Evolutionary conservation across 53 echinoderm and acorn worm genomes (phyloP).

Genomic region (Antedon mediterranea): DNA sequence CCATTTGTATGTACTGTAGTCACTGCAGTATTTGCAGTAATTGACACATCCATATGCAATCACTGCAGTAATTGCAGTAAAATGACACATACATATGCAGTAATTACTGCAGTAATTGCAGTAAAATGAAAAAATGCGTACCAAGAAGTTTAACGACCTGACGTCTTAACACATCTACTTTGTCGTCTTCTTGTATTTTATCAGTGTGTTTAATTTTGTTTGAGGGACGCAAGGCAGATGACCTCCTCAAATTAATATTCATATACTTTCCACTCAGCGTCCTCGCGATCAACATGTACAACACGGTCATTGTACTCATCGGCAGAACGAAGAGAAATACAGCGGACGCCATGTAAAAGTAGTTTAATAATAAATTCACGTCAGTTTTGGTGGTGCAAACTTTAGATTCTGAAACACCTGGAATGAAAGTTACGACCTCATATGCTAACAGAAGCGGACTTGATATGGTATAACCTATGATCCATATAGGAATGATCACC

Average conservation of each 20-base stretch:
- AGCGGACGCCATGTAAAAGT: slow-evolving; percentile 40
- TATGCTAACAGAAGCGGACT: slow-evolving; percentile 57
- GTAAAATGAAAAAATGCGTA: slow-evolving; percentile 12
- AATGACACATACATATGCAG: too few species aligned
- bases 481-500: slow-evolving; percentile 69
- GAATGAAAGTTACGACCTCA: slow-evolving; percentile 18
- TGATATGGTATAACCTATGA: slow-evolving; percentile 46
- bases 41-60: too few species aligned
- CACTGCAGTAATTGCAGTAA: too few species aligned
- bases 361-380: slow-evolving; percentile 13
- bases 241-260: slow-evolving; percentile 17
- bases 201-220: slow-evolving; percentile 14
- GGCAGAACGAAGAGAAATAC: slow-evolving; percentile 70
- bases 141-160: slow-evolving; percentile 67
- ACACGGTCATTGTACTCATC: slow-evolving; percentile 65
- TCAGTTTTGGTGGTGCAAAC: slow-evolving; percentile 24
- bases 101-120: too few species aligned
- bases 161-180: slow-evolving; percentile 39
- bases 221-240: slow-evolving; percentile 10
- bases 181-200: slow-evolving; percentile 15
- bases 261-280: slow-evolving; percentile 58
- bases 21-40: too few species aligned
- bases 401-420: slow-evolving; percentile 41
- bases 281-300: slow-evolving; percentile 80
- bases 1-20: too few species aligned